Evolutionary conservation across 2,888 invertebrate species (phyloP), one percentile per base, ranked within the genome.

Genomic region (Microchrysa polita): DNA sequence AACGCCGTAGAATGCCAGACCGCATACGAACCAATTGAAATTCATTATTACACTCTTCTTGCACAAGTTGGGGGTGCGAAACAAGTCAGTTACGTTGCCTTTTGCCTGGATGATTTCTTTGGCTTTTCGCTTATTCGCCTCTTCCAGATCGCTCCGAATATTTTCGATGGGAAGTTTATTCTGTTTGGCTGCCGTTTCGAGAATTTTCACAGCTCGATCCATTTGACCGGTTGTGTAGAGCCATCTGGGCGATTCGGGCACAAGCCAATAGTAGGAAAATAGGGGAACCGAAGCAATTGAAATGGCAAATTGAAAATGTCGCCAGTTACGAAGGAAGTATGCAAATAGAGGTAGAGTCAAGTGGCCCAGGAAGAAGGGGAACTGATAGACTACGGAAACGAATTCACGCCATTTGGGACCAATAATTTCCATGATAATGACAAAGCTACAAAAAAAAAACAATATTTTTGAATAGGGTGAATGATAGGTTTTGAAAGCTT

Each of bases 1-100:
- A 22, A 95, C 90, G 0, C 95, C 95, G 80, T 93, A 95, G 85
- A 94, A 92, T 79, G 93, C 92, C 79, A 94, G 87, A 0, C 93
- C 93, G 77, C 93, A 92, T 1, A 92, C 92, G 73, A 92, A 88
- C 94, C 93, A 93, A 82, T 92, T 92, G 83, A 90, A 91, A 79
- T 90, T 90, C 77, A 92, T 90, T 55, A 90, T 89, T 7, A 92
- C 80, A 0, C 92, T 91, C 78, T 91, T 90, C 48, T 86, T 82
- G 59, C 92, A 86, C 83, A 92, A 87, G 65, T 89, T 88, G 0
- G 90, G 90, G 0, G 91, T 91, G 22, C 89, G 86, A 79, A 92
- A 87, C 57, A 92, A 82, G 75, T 90, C 91, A 0, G 90, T 34
- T 76, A 91, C 84, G 0, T 88, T 87, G 1, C 87, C 88, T 40